Percentiles rank a stretch among this genome's conserved stretches.
These are phyloP conservation scores for Corythornis madagascariensis DNA, from an alignment of 2,113 vertebrate species.

Conservation along the genomic window DNA sequence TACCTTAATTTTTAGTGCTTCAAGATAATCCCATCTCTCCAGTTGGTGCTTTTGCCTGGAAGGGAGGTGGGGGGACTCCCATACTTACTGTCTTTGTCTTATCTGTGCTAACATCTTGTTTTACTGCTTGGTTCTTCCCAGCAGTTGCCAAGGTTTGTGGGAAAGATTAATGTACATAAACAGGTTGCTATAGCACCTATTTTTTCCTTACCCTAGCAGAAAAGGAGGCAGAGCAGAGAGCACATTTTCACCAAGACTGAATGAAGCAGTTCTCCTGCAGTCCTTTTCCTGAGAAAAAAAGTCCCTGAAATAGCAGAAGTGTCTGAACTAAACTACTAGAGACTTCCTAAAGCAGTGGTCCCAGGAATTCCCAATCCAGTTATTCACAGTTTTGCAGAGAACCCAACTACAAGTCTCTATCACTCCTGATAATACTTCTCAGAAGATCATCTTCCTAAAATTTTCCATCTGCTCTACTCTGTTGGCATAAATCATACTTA, in stretches of 20 bases:
- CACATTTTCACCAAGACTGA: not conserved
- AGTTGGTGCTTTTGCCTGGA: not conserved
- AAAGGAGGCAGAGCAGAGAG: not conserved
- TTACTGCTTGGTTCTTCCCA: not conserved
- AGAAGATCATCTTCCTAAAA: not conserved
- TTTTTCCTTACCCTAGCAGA: not conserved
- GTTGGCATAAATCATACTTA: conserved; percentile 40
- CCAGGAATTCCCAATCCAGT: not conserved
- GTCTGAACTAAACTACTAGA: not conserved
- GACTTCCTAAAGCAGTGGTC: not conserved
- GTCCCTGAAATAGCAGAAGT: not conserved
- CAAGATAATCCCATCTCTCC: not conserved
- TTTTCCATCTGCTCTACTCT: not conserved
- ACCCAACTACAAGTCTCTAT: not conserved
- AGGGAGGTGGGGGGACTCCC: not conserved
- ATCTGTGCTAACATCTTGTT: not conserved
- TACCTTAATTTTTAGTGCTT: not conserved
- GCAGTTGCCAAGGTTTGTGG: not conserved
- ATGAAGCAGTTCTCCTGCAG: not conserved
- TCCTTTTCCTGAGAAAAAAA: not conserved
- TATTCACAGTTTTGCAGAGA: not conserved
- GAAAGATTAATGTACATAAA: not conserved
- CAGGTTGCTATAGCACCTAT: not conserved
- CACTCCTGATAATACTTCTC: not conserved
- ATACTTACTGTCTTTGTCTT: not conserved